These are phyloP conservation scores for Trichonephila inaurata DNA, from an alignment of 1,140 invertebrate genomes.

Conservation along the genomic window DNA sequence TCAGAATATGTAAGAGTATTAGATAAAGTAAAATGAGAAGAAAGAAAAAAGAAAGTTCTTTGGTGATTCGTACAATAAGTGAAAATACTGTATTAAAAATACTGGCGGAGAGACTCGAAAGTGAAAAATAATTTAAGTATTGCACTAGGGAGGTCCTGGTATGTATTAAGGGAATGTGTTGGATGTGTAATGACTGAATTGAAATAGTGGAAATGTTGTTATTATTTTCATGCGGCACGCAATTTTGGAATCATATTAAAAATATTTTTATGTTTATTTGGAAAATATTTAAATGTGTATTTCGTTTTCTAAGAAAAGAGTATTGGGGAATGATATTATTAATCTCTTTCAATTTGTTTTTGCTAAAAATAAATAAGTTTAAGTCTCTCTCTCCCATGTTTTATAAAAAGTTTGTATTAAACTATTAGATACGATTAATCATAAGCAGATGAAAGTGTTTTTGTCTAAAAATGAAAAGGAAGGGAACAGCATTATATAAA, in stretches of 20 bases:
- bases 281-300: not conserved
- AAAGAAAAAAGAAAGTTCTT: not conserved
- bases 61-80: not conserved
- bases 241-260: not conserved
- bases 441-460: too few relatives aligned
- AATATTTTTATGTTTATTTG: not conserved
- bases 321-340: not conserved
- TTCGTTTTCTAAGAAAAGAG: not conserved
- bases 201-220: slow-evolving; percentile 29
- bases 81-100: slow-evolving; percentile 28
- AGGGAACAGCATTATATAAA: too few relatives aligned
- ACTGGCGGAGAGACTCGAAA: not conserved
- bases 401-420: too few relatives aligned
- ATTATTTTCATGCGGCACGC: not conserved
- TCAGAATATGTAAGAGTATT: slow-evolving; percentile 13
- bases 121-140: slow-evolving; percentile 40
- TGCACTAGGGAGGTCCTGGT: not conserved
- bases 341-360: not conserved
- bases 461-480: too few relatives aligned
- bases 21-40: not conserved
- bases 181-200: slow-evolving; percentile 9
- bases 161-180: slow-evolving; percentile 8
- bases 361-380: too few relatives aligned
- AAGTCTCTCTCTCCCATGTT: too few relatives aligned
- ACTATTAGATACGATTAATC: too few relatives aligned